Evolutionary conservation across 2,797 vertebrate genomes (phyloP).

Genomic region (Xiphorhynchus erythropygius): DNA sequence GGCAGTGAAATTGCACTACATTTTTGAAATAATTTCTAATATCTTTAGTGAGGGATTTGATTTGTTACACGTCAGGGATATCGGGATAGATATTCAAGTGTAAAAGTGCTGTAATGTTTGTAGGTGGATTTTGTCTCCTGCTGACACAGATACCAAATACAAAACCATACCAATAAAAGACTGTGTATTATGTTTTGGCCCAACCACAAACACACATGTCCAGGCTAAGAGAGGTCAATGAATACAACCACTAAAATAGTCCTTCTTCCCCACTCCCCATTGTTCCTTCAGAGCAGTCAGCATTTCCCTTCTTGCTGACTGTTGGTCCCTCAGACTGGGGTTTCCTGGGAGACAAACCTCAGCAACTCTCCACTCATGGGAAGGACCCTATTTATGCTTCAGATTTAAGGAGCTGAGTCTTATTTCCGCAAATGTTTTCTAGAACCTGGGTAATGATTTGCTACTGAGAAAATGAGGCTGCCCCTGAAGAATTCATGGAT

Average conservation of each 20-base stretch:
- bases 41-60: neutral
- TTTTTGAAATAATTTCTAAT: neutral
- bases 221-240: neutral
- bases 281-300: neutral
- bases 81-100: neutral
- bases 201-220: neutral
- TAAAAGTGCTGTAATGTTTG: neutral
- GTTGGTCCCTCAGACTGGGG: neutral
- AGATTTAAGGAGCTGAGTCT: neutral
- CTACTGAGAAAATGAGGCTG: neutral
- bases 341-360: neutral
- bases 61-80: neutral
- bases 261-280: neutral
- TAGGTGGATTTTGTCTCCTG: neutral
- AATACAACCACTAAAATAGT: neutral
- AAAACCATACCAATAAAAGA: neutral
- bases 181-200: fast-evolving
- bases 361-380: neutral
- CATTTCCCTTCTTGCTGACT: neutral
- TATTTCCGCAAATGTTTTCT: neutral
- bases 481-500: neutral
- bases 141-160: neutral
- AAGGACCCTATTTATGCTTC: neutral
- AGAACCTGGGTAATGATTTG: neutral
- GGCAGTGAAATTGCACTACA: neutral